Percentiles rank a stretch among this genome's conserved stretches.
Evolutionary conservation across 1,140 invertebrate species (phyloP).

Genomic region (Propsilocerus akamusi): DNA sequence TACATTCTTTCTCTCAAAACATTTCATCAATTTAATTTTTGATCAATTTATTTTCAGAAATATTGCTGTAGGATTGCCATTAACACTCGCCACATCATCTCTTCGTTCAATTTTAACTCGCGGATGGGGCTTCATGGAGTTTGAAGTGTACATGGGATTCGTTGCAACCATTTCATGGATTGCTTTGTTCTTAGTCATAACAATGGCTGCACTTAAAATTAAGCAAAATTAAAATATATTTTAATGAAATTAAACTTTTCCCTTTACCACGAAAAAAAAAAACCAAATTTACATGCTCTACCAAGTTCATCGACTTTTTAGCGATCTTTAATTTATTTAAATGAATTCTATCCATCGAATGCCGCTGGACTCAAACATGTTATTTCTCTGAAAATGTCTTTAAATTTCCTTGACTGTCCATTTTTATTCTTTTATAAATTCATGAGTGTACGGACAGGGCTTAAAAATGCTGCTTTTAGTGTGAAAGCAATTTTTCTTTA

Average conservation of each 20-base stretch:
- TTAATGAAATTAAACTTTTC: not conserved
- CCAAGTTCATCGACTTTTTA: too few species aligned
- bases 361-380: too few species aligned
- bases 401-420: too few species aligned
- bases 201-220: constrained; percentile 56
- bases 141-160: constrained; percentile 76
- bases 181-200: constrained; percentile 62
- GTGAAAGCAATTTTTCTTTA: too few species aligned
- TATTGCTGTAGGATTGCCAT: constrained; percentile 65
- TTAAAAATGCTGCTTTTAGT: too few species aligned
- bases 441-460: too few species aligned
- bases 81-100: constrained; percentile 80
- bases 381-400: too few species aligned
- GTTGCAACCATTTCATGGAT: constrained; percentile 79
- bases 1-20: not conserved
- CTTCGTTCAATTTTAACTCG: constrained; percentile 74
- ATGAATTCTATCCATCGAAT: too few species aligned
- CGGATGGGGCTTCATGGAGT: constrained; percentile 67
- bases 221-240: constrained; percentile 40
- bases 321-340: too few species aligned
- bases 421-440: too few species aligned
- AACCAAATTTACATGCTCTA: too few species aligned
- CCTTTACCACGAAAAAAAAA: too few species aligned
- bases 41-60: constrained; percentile 29
- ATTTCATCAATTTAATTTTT: constrained; percentile 3